phyloP scores from a whole-genome alignment of 2,113 vertebrate species.

The Rhabdomys dilectus region DNA sequence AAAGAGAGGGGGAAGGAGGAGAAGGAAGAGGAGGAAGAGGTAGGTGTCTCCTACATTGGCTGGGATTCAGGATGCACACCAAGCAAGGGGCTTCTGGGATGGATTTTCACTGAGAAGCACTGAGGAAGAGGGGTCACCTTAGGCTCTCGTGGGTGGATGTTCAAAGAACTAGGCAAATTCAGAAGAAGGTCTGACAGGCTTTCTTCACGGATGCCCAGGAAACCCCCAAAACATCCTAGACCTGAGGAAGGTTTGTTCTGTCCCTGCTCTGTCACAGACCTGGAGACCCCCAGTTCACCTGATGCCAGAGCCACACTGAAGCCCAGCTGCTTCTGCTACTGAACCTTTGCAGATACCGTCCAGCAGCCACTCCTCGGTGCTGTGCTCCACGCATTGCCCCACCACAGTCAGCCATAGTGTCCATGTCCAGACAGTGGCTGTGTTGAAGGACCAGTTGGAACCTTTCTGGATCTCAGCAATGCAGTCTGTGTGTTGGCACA shows the following conservation, averaged over 20 bases:
- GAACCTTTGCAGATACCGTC: neutral
- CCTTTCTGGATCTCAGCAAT: neutral
- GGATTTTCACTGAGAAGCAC: neutral
- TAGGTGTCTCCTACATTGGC: neutral
- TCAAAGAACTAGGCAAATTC: neutral
- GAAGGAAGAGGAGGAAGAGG: too few species aligned
- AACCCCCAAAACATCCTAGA: neutral
- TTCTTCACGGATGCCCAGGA: neutral
- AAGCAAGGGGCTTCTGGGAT: neutral
- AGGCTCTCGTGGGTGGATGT: neutral
- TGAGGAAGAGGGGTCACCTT: neutral
- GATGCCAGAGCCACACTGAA: neutral
- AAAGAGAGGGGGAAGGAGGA: too few species aligned
- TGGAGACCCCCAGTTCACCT: neutral
- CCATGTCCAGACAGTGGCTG: neutral
- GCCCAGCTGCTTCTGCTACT: neutral
- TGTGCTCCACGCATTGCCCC: fast-evolving
- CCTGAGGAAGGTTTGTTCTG: neutral
- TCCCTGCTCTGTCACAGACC: neutral
- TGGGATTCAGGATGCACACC: neutral
- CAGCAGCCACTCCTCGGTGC: neutral
- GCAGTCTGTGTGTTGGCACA: neutral
- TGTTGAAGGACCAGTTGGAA: neutral
- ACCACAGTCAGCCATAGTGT: fast-evolving
- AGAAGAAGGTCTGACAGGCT: neutral